phyloP scores from a whole-genome alignment of 92 coral and sea anemone species.

The Zoanthus sansibaricus region DNA sequence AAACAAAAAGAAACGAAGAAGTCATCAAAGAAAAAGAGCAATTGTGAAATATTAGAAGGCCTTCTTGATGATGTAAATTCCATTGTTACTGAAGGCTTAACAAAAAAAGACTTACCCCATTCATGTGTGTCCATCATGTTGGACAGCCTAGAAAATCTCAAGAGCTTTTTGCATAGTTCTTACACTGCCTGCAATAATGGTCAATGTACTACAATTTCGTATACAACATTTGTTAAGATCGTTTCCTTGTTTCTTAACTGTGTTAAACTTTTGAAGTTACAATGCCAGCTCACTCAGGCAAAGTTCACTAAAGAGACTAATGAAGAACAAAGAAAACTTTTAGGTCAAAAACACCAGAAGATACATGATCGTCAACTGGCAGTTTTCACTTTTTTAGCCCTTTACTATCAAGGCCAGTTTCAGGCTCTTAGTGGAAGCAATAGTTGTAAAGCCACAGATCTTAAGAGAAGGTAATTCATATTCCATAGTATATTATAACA shows the following conservation, averaged over 20 bases:
- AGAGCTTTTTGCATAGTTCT: constrained; percentile 7
- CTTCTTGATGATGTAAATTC: constrained; percentile 44
- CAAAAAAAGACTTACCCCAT: constrained; percentile 14
- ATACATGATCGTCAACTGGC: constrained; percentile 65
- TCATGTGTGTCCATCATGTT: constrained; percentile 17
- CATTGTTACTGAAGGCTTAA: constrained; percentile 12
- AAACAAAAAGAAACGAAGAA: constrained; percentile 14
- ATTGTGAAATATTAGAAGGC: constrained; percentile 39
- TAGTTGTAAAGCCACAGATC: not conserved
- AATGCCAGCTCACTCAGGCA: constrained; percentile 30
- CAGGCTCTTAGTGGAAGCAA: constrained; percentile 27
- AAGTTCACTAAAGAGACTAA: constrained; percentile 9
- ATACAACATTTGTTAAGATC: not conserved
- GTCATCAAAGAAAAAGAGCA: not conserved
- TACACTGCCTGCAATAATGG: constrained; percentile 7
- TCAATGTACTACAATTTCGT: not conserved
- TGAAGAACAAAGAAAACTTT: constrained; percentile 27
- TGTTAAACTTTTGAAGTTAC: constrained; percentile 21
- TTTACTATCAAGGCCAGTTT: constrained; percentile 65
- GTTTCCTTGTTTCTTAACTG: constrained; percentile 20
- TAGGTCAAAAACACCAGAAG: constrained; percentile 69
- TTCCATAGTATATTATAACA: no score
- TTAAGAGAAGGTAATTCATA: constrained; percentile 17
- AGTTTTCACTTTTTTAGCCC: constrained; percentile 61
- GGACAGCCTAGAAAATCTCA: constrained; percentile 34